Base-by-base conservation (phyloP, 2,113 vertebrate genomes). In the Chionomys nivalis region DNA sequence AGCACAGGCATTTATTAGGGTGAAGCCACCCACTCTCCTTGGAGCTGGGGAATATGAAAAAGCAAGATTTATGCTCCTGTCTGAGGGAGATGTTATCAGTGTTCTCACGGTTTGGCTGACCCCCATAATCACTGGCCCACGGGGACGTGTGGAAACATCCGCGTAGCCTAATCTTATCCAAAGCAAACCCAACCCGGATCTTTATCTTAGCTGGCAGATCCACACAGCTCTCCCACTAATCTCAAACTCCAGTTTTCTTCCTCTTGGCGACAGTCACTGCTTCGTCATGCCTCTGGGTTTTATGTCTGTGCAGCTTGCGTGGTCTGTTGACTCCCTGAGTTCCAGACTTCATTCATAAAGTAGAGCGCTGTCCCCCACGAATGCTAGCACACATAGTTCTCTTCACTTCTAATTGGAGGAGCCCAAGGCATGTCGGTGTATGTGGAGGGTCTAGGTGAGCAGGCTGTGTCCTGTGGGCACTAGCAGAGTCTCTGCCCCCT, bases 151-250 rank as follows among this genome's bases (percentile, higher is more conserved):
- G 68, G 75, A 93, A 90, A 68, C 65, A 89, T 63, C 63, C 49
- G 0, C 52, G 70, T 70, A 90, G 75, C 76, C n/a, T 97, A 72
- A 86, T 81, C 91, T 94, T 86, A 96, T 88, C 93, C 58, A 44
- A 90, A 91, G 66, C 73, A 87, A 88, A 83, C 65, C 78, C 52
- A 52, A 86, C 58, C 33, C 65, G 76, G 88, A 77, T 42, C 39
- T 88, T 92, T 77, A 90, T 86, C 65, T 72, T 81, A 44, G 68
- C 52, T 63, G 58, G 44, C 79, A 39, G 70, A 55, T 47, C 52
- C 68, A 42, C 0, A 24, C 9, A 63, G 72, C 42, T 61, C 76
- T 42, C 47, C 31, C 39, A 36, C 82, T 31, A 78, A 49, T 87
- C 82, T 52, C 61, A 66, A 68, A 31, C 47, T 75, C 85, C 87